Base-by-base conservation (phyloP, 2,113 vertebrate species). In the Epinephelus lanceolatus region DNA sequence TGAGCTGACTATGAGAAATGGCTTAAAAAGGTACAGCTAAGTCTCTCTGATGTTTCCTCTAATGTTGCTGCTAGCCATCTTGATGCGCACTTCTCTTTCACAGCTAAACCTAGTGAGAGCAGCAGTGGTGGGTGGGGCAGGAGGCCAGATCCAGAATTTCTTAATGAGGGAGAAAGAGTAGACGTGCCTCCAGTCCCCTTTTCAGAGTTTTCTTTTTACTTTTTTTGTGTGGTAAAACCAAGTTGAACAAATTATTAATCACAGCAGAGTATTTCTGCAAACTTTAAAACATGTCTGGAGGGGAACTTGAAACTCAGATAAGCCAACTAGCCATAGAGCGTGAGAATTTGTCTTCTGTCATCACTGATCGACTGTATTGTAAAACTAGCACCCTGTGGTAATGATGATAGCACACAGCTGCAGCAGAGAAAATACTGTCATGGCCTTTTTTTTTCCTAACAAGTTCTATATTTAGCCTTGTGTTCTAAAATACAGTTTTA, bases 321-420 rank as follows among this genome's bases (percentile, higher is more conserved):
- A 70, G 33, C 47, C 5, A 59, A 25, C 25, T 9, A 52, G 18
- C n/a, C 59, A 59, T 5, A 14, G 45, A 62, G 23, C 33, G 37
- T 21, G 25, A 78, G 19, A 71, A 56, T 71, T 30, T 65, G 30
- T 68, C 62, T 2, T 56, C 72, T 79, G 57, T 66, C 18, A 3
- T 67, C 66, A 59, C 18, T 78, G 83, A 87, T 86, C 47, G n/a
- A 33, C 49, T 75, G 57, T 45, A 63, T 67, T 75, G 72, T 87
- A 66, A 85, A 84, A 72, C 18, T 70, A 72, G 71, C 75, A 67
- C 80, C 47, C 68, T 82, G 75, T 21, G 6, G 85, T 85, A 71
- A 83, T 80, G 51, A 89, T 75, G 69, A 86, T 71, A 76, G 69
- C 72, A 57, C 40, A 61, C 25, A 85, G 77, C 84, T 75, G 71